Base-by-base conservation (phyloP, 2,888 invertebrate genomes). In the Sarcophaga variegata region DNA sequence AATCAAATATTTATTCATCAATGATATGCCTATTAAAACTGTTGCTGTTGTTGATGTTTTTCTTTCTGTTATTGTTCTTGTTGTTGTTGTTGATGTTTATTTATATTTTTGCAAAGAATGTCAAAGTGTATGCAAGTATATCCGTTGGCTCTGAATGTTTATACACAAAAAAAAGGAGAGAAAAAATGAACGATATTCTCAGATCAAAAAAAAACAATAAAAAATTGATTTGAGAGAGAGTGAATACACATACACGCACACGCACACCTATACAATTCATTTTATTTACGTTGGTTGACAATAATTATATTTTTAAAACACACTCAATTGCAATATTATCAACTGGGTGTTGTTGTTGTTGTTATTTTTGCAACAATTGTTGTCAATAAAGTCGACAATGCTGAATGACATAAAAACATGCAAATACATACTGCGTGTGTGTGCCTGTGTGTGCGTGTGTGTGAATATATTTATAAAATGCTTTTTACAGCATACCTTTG, bases 241-340 rank as follows among this genome's bases (percentile, higher is more conserved):
- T 74, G 37, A 45, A 66, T 79, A 59, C 54, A 63, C 27, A 67
- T 47, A 67, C 25, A 72, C 20, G n/a, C 59, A 45, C 37, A 66
- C 45, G 70, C 62, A 47, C 64, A 78, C 37, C 27, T 4, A 37
- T 37, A 10, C 37, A 37, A 37, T 37, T 37, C 81, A 87, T 60
- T 76, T 78, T 78, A 87, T 87, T 87, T 84, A 49, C 78, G 81
- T 67, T 79, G 81, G 81, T 67, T 79, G 81, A 90, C 91, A 91
- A 91, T 92, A 91, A 92, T 91, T 91, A 92, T 91, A 91, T 91
- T 92, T 92, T 91, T 92, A 92, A 14, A 54, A 88, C 91, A 87
- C 90, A 90, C 90, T 92, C 91, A 91, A 91, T 92, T 91, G 92
- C 90, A 88, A 91, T 91, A 91, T 91, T 90, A 37, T 37, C 37